Percentiles rank a stretch among this genome's conserved stretches.
Evolutionary conservation across 2,888 invertebrate genomes (phyloP).

Genomic region (Temnothorax ravouxi): DNA sequence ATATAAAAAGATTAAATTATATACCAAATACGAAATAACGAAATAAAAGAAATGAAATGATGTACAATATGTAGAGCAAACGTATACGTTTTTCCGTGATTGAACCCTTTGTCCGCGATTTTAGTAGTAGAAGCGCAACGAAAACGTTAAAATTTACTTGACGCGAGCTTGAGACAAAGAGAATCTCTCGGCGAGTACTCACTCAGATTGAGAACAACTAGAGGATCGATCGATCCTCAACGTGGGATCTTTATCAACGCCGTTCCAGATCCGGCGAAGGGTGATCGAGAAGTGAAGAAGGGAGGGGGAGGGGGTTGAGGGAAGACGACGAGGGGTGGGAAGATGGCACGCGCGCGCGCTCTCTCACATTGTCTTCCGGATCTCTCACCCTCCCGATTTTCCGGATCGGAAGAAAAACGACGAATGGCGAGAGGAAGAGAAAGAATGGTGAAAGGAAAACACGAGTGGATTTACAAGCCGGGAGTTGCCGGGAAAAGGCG

Average conservation of each 20-base stretch:
- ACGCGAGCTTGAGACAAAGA: conserved; percentile 13
- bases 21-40: neutral
- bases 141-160: neutral
- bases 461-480: conserved; percentile 57
- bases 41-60: conserved; percentile 8
- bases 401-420: conserved; percentile 51
- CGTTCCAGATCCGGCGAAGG: conserved; percentile 12
- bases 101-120: neutral
- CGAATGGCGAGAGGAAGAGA: conserved; percentile 21
- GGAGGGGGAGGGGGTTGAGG: conserved; percentile 39
- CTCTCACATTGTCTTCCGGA: conserved; percentile 54
- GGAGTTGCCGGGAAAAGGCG: conserved; percentile 77
- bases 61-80: neutral
- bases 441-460: conserved; percentile 32
- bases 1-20: neutral
- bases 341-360: conserved; percentile 52
- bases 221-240: conserved; percentile 32
- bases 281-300: neutral
- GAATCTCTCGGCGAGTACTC: conserved; percentile 8
- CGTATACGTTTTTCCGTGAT: neutral
- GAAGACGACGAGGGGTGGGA: conserved; percentile 57
- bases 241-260: conserved; percentile 22
- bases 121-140: neutral
- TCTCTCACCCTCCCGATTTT: conserved; percentile 45
- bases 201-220: conserved; percentile 23